Base-by-base conservation (phyloP, 2,797 vertebrate genomes). In the Hephaestus fuliginosus region DNA sequence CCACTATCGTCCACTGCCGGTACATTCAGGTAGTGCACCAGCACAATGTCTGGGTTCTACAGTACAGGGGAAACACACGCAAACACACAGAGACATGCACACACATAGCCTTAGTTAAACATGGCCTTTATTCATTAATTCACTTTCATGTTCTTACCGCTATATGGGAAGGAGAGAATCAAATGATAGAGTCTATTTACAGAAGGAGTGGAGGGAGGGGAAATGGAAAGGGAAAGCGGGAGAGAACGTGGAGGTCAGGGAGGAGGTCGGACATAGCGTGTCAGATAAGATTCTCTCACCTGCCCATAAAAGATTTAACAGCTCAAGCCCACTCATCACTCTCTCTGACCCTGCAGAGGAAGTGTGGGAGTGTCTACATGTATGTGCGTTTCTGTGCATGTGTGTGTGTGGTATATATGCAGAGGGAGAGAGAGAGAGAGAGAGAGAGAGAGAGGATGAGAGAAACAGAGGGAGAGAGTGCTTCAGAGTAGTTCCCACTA, bases 1-100 rank as follows among this genome's bases (percentile, higher is more conserved):
- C 98, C 98, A 0, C 98, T 99, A 87, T 99, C 98, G 91, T 99
- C 98, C 33, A 99, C 98, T 87, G 98, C 98, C 0, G 98, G 98
- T 72, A 99, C 98, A 28, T 99, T 99, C 96, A 99, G 95, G 94
- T 99, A 99, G 94, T 99, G 98, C 89, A 99, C 98, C 94, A 99
- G 94, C 85, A 99, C 98, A 1, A 99, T 99, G 95, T 99, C 98
- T 57, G 98, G 98, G 93, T 99, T 99, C 98, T 99, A 86, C 11
- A 82, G 51, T 57, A 75, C 56, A 80, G 25, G n/a, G 36, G 28
- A 72, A 44, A 83, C 64, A 72, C 33, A 87, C 66, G 78, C 48
- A 77, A 9, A 60, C 66, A 78, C 67, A 86, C 61, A 85, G 30
- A 88, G 61, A 83, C 58, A 88, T 33, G 22, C 30, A 61, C 4